Base-by-base conservation (phyloP, 1,140 invertebrate species). In the Danaus melanippus region DNA sequence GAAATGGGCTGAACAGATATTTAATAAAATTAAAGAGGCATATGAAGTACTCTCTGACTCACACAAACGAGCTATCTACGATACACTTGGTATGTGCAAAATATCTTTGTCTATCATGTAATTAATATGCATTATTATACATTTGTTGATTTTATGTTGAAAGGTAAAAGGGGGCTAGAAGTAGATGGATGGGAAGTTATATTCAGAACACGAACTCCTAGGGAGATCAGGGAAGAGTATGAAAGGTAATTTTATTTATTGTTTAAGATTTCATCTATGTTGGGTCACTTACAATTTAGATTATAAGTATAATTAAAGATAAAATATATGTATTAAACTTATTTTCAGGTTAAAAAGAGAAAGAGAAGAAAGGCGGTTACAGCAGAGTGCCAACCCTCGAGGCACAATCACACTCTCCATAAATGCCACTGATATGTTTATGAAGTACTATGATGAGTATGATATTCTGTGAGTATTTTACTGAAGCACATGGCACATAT, bases 151-250 rank as follows among this genome's bases (percentile, higher is more conserved):
- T 54, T 9, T 42, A 32, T 21, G 17, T 60, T 71, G 62, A 46
- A 44, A 86, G 83, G 83, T 11, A 86, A 80, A 64, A 66, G 93
- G 79, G 97, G 96, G 1, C 79, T 98, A 12, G 92, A 96, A 84
- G 96, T 94, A 9, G 94, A 97, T 78, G 96, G 96, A 50, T 96
- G 96, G 94, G 95, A 97, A 87, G 90, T 98, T 55, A 94, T 97
- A 17, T 92, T 96, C 45, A 72, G 95, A 15, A 96, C 94, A 8
- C 94, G 95, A 87, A 97, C 96, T 6, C 95, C 97, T 9, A 91
- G 94, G 63, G 97, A 98, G 89, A 98, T 99, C 48, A 88, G 96
- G 57, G 96, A 97, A 67, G 97, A 98, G 86, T 98, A 96, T 89
- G 96, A 98, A 84, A 90, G 94, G 67, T 86, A 73, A 17, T 15